These are phyloP conservation scores for Remorina albescens DNA, from an alignment of 2,797 vertebrate species.

Conservation along the genomic window DNA sequence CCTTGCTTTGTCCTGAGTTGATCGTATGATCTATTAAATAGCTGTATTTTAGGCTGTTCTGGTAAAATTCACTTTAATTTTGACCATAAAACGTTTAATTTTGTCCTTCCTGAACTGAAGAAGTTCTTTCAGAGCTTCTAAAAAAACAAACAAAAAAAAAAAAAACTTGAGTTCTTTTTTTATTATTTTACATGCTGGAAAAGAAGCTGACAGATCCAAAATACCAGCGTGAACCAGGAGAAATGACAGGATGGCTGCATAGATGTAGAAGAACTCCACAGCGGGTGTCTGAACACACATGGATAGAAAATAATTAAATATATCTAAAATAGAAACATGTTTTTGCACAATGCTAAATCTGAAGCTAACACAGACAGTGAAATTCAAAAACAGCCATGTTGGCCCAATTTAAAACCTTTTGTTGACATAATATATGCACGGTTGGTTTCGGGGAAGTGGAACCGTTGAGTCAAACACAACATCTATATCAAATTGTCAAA, in stretches of 20 bases:
- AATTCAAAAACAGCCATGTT: slow-evolving; percentile 42
- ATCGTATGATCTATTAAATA: too few relatives aligned
- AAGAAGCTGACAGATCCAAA: slow-evolving; percentile 1
- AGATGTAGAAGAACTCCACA: slow-evolving; percentile 22
- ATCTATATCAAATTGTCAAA: slow-evolving; percentile 7
- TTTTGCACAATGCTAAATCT: slow-evolving; percentile 49
- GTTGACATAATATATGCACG: slow-evolving; percentile 22
- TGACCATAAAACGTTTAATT: too few relatives aligned
- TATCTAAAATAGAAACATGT: slow-evolving; percentile 50
- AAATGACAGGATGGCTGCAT: slow-evolving; percentile 27
- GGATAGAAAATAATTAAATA: slow-evolving; percentile 37
- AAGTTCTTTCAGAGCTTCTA: too few relatives aligned
- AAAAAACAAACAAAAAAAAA: too few relatives aligned
- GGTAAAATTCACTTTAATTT: neutral
- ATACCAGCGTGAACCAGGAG: slow-evolving; percentile 20
- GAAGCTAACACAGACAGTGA: slow-evolving; percentile 35
- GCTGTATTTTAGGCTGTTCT: neutral
- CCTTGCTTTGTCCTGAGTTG: neutral
- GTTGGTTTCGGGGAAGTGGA: slow-evolving; percentile 44
- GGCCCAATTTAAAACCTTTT: slow-evolving; percentile 24
- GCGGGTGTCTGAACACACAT: neutral
- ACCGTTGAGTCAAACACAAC: neutral
- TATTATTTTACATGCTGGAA: neutral
- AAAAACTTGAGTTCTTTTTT: neutral
- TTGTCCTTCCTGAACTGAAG: neutral